Conservation (phyloP, 1,140 invertebrate genomes). For the Drosophila orosa region DNA sequence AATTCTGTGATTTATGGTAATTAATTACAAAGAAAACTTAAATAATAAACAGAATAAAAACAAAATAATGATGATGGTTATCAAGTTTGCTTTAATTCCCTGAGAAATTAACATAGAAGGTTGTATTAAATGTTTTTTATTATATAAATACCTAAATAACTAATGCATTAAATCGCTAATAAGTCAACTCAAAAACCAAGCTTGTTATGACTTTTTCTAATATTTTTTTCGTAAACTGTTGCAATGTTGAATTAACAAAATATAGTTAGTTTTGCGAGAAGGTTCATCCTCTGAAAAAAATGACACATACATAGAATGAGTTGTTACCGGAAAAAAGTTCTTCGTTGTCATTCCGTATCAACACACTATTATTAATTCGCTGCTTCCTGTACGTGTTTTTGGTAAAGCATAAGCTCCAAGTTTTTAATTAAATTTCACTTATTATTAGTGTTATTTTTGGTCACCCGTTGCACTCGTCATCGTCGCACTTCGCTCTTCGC, state of each 20-base stretch:
- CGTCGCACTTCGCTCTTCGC: constrained; percentile 8
- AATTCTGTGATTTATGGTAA: background rate
- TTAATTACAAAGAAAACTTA: background rate
- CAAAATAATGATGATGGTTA: background rate
- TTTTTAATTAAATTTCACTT: constrained; percentile 55
- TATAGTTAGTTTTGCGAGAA: background rate
- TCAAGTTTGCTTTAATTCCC: background rate
- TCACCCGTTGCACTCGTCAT: constrained; percentile 28
- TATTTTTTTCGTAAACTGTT: background rate
- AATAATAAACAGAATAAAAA: background rate
- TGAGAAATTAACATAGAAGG: background rate
- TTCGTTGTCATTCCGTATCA: constrained; percentile 28
- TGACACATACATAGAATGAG: constrained; percentile 1
- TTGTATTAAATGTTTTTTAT: background rate
- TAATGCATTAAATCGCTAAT: background rate
- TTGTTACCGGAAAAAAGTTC: constrained; percentile 11
- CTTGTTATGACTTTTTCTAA: background rate
- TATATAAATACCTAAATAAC: background rate
- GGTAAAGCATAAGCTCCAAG: constrained; percentile 28
- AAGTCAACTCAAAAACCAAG: background rate
- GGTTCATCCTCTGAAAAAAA: background rate
- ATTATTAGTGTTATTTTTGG: constrained; percentile 50
- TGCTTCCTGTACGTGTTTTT: constrained; percentile 20
- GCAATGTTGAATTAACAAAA: background rate
- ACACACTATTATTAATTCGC: constrained; percentile 33